These are phyloP conservation scores for Aplochiton taeniatus DNA, from an alignment of 2,797 vertebrate genomes.

Conservation along the genomic window DNA sequence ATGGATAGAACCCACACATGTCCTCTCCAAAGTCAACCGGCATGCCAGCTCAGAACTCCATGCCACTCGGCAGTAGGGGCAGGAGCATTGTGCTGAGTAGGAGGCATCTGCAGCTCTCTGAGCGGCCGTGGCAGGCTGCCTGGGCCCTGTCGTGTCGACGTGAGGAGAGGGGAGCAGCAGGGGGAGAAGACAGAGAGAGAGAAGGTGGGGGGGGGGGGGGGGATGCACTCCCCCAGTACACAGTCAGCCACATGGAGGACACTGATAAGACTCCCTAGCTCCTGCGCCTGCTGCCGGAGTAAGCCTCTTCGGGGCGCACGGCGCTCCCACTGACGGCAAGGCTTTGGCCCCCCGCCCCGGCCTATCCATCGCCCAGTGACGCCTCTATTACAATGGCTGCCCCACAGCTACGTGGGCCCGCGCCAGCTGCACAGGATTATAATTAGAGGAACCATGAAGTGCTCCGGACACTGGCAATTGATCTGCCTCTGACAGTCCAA, in stretches of 20 bases:
- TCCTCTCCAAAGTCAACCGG: constrained; percentile 33
- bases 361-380: constrained; percentile 80
- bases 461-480: constrained; percentile 81
- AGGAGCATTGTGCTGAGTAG: constrained; percentile 36
- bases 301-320: constrained; percentile 72
- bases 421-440: constrained; percentile 80
- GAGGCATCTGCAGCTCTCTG: constrained; percentile 53
- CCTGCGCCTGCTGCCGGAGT: constrained; percentile 72
- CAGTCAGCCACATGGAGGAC: constrained; percentile 66
- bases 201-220: constrained; percentile 38
- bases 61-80: constrained; percentile 37
- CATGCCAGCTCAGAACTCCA: constrained; percentile 32
- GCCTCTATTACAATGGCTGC: constrained; percentile 83
- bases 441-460: constrained; percentile 82
- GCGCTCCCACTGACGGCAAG: constrained; percentile 64
- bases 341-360: constrained; percentile 69
- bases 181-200: constrained; percentile 38
- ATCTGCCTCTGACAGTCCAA: constrained; percentile 82
- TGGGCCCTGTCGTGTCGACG: constrained; percentile 62
- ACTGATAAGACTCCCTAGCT: constrained; percentile 80
- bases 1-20: constrained; percentile 9
- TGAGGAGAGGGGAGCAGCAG: constrained; percentile 46
- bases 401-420: constrained; percentile 76
- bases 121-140: constrained; percentile 60
- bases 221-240: constrained; percentile 55